phyloP scores from a whole-genome alignment of 2,888 invertebrate species.

The Archips xylosteana region DNA sequence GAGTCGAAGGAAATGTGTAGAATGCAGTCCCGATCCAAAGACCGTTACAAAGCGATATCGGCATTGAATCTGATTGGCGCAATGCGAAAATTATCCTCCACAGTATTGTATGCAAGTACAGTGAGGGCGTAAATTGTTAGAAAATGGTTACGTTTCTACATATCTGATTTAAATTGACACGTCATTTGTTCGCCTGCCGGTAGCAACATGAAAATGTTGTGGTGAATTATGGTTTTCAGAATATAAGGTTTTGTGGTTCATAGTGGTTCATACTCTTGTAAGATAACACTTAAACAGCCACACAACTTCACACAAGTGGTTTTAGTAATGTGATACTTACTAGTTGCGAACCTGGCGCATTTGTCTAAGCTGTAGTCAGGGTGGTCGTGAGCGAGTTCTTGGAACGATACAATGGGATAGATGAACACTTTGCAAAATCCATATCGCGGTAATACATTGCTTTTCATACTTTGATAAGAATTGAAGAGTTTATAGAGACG shows the following conservation, averaged over 20 bases:
- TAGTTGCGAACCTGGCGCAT: slow-evolving; percentile 34
- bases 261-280: neutral
- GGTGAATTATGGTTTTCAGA: slow-evolving; percentile 30
- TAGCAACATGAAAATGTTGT: slow-evolving; percentile 41
- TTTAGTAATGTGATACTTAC: slow-evolving; percentile 34
- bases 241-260: slow-evolving; percentile 5
- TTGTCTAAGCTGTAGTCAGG: slow-evolving; percentile 25
- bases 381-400: slow-evolving; percentile 37
- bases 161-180: slow-evolving; percentile 80
- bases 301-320: slow-evolving; percentile 41
- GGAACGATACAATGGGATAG: slow-evolving; percentile 33
- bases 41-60: slow-evolving; percentile 79
- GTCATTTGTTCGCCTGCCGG: slow-evolving; percentile 33
- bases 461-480: neutral
- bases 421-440: neutral
- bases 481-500: neutral
- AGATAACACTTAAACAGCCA: slow-evolving; percentile 14
- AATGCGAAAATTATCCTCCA: slow-evolving; percentile 81
- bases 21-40: slow-evolving; percentile 73
- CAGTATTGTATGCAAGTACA: slow-evolving; percentile 57
- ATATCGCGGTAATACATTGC: neutral
- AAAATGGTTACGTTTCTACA: slow-evolving; percentile 80
- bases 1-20: slow-evolving; percentile 68
- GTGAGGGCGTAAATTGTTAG: slow-evolving; percentile 77
- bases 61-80: slow-evolving; percentile 77